Base-by-base conservation (phyloP, 1,140 invertebrate species). In the Lepidurus couesii region DNA sequence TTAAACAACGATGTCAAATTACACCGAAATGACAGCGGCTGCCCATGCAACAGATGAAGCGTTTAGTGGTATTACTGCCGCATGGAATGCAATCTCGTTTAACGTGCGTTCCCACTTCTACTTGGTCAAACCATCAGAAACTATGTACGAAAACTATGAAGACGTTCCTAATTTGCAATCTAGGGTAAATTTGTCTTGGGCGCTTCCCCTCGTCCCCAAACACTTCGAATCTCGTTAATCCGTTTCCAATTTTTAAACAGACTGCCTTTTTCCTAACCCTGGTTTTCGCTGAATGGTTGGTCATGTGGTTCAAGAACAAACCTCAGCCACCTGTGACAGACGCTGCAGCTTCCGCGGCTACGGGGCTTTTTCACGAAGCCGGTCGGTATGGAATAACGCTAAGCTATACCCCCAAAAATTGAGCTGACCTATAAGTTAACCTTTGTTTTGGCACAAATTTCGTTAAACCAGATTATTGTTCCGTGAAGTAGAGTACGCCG, bases 71-170 rank as follows among this genome's bases (percentile, higher is more conserved):
- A 34, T 34, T 34, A 2, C 1, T 34, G 26, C 26, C 2, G 26
- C 26, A 65, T 65, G 53, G 53, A 65, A 16, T 21, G 9, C 13
- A 16, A 10, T 65, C 6, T 65, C 53, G 9, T 21, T 65, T 16
- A 4, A 65, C 13, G 13, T 65, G 8, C 53, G 53, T 65, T 65
- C 53, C 6, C 13, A 65, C 21, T 65, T 65, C 53, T 65, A 65
- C 53, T 65, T 65, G 53, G 11, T 65, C 53, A 65, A 65, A 65
- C 53, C 53, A 65, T 65, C 53, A 65, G 53, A 65, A 65, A 0
- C 9, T 21, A 65, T 16, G 53, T 65, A 65, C 53, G 53, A 65
- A 21, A 13, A 65, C 21, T 21, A 10, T 1, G 53, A 65, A 65
- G 9, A 65, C 7, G 53, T 65, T 11, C 53, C 53, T 13, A 65